phyloP scores from a whole-genome alignment of 2,888 invertebrate genomes.

The Ectemnius continuus region DNA sequence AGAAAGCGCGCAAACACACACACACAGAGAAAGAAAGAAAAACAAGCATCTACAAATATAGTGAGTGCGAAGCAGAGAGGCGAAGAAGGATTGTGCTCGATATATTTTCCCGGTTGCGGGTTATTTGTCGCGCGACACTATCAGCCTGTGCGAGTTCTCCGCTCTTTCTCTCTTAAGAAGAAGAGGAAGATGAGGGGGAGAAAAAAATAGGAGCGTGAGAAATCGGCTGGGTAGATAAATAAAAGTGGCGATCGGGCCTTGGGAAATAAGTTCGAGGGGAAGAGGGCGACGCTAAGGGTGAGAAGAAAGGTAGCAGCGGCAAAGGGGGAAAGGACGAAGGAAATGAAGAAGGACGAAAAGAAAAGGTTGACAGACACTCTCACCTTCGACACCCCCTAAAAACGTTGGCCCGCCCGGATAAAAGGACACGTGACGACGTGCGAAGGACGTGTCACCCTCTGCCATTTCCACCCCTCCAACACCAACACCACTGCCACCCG shows the following conservation, averaged over 20 bases:
- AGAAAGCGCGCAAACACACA: too few species aligned
- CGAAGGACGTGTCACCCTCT: slow-evolving; percentile 39
- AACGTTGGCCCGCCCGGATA: slow-evolving; percentile 53
- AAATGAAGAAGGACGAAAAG: slow-evolving; percentile 22
- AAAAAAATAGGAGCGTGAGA: neutral
- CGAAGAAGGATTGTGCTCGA: neutral
- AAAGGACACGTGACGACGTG: slow-evolving; percentile 25
- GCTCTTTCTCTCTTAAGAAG: slow-evolving; percentile 2
- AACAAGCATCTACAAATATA: too few species aligned
- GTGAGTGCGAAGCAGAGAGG: too few species aligned
- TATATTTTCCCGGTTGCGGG: slow-evolving; percentile 49
- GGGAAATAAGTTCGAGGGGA: too few species aligned
- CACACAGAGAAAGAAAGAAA: too few species aligned
- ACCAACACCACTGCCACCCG: neutral
- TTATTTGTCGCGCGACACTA: slow-evolving; percentile 63
- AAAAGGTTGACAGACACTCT: slow-evolving; percentile 60
- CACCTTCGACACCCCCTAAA: slow-evolving; percentile 61
- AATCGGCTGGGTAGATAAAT: too few species aligned
- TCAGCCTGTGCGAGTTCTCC: slow-evolving; percentile 42
- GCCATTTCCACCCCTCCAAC: slow-evolving; percentile 51
- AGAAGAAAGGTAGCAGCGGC: neutral
- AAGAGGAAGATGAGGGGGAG: neutral
- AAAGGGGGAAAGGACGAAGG: neutral
- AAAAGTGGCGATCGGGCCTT: neutral
- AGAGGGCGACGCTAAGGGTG: neutral